Evolutionary conservation across 2,888 invertebrate genomes (phyloP).

Genomic region (Poecilobothrus nobilitatus): DNA sequence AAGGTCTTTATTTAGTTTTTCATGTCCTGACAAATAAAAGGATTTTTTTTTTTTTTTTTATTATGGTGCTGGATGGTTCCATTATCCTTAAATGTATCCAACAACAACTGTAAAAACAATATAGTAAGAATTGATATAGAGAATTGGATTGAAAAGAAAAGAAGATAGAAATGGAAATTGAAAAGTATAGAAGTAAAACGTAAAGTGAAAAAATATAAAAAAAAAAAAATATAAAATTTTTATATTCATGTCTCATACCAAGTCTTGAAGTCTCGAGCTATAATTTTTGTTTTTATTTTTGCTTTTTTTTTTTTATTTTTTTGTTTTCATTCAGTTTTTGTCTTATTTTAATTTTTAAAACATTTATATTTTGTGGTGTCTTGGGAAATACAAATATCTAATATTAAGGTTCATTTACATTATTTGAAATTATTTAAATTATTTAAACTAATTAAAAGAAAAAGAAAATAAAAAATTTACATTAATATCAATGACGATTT

Average conservation of each 20-base stretch:
- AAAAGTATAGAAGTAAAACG: neutral
- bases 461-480: no score
- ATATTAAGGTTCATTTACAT: no score
- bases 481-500: no score
- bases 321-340: no score
- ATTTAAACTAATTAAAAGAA: no score
- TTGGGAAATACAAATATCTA: neutral
- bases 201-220: neutral
- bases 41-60: neutral
- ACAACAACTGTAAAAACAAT: neutral
- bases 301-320: neutral
- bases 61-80: neutral
- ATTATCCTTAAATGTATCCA: neutral
- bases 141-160: neutral
- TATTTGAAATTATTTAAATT: no score
- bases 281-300: neutral
- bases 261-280: neutral
- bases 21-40: neutral
- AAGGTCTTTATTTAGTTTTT: conserved; percentile 1
- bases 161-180: neutral
- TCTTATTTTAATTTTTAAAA: neutral
- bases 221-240: neutral
- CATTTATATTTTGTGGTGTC: conserved; percentile 4
- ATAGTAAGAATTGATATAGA: neutral
- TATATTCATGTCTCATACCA: conserved; percentile 4